Evolutionary conservation across 2,797 vertebrate genomes (phyloP), one percentile per base, ranked within the genome.

Genomic region (Cyclopterus lumpus): DNA sequence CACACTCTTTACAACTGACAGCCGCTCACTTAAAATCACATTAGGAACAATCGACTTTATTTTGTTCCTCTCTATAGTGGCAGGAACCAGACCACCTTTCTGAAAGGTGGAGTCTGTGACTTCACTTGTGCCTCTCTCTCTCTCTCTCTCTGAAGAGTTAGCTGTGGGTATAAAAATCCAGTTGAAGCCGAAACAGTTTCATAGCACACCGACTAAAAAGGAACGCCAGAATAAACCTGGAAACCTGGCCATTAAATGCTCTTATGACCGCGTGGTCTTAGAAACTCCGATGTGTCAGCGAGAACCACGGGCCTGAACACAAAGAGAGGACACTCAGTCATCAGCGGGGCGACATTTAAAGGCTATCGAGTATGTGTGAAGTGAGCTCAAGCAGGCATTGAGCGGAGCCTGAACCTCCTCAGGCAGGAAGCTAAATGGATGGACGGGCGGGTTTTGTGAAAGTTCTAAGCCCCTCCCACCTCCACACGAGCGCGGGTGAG

Each of bases 151-250:
- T 55, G 18, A 10, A 53, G 30, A 60, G n/a, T 51, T 28, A 12
- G 26, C 32, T 42, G 36, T 0, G 9, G 64, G 32, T 58, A 53
- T 61, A 44, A 71, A 66, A 54, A 48, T 22, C 2, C 2, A 54
- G 55, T 71, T 36, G 48, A 76, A 79, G 59, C 18, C 18, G 36
- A n/a, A 66, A 22, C 54, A 11, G 40, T 71, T 74, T 67, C 22
- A 68, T 26, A 42, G 32, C 62, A 60, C 66, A 28, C 69, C 36
- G 57, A 71, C 38, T 26, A 20, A 80, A n/a, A 63, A 44, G 46
- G 67, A 72, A 70, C 8, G 22, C 49, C 49, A 32, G 74, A 68
- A 71, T 61, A 69, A 69, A n/a, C n/a, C n/a, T n/a, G n/a, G n/a
- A n/a, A 78, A 76, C 68, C 65, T 51, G 38, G 60, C 64, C 38